phyloP scores from a whole-genome alignment of 2,888 invertebrate species.

The Seira sanloemensis region DNA sequence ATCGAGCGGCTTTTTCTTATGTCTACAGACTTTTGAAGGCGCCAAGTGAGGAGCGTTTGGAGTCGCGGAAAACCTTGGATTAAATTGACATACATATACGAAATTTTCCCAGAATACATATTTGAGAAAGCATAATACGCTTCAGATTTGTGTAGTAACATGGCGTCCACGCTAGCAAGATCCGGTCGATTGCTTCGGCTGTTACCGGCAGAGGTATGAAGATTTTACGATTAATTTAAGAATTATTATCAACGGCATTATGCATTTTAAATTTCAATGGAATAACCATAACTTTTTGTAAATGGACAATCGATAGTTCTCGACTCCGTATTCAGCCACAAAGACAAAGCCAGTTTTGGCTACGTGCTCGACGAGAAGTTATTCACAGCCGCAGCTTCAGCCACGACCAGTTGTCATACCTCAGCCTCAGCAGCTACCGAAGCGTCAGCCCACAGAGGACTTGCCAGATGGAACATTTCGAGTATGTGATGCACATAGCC shows the following conservation, averaged over 20 bases:
- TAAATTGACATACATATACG: too few relatives aligned
- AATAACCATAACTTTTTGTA: neutral
- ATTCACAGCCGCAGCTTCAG: neutral
- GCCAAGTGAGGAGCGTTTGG: too few relatives aligned
- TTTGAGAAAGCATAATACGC: neutral
- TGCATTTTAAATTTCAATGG: neutral
- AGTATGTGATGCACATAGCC: neutral
- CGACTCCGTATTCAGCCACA: conserved; percentile 12
- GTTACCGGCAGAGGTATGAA: conserved; percentile 35
- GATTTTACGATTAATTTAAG: neutral
- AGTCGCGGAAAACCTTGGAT: too few relatives aligned
- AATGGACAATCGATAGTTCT: neutral
- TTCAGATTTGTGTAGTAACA: neutral
- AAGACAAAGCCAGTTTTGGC: neutral
- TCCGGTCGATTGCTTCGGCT: conserved; percentile 20
- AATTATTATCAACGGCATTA: neutral
- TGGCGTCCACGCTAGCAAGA: neutral
- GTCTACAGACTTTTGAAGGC: too few relatives aligned
- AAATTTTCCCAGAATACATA: too few relatives aligned
- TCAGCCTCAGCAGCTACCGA: neutral
- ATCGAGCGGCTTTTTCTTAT: too few relatives aligned
- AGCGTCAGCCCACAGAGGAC: neutral
- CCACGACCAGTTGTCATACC: neutral
- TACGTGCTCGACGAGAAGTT: neutral
- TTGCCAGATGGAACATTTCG: conserved; percentile 43